Evolutionary conservation across 1,140 invertebrate genomes (phyloP), one percentile per base, ranked within the genome.

Genomic region (Coelopa frigida): DNA sequence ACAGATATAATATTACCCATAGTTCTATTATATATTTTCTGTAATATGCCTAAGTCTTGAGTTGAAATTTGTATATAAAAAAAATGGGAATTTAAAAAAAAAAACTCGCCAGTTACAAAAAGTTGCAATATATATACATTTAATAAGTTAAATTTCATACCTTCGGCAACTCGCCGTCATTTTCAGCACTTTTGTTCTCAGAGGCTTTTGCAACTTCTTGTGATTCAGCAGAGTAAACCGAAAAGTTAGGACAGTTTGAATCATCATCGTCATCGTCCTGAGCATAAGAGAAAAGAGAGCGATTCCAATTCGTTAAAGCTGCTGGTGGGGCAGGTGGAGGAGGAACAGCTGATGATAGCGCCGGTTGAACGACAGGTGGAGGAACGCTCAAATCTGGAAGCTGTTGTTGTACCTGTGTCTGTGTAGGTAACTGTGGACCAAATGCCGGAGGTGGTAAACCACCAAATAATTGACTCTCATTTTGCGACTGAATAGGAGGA

Each of bases 211-310:
- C 84, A 24, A 88, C 78, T 44, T 83, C 79, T 61, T 87, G 83
- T 20, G 84, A 87, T 51, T 84, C 78, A 4, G 82, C 79, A 0
- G 85, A 88, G 67, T 89, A 89, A 44, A 89, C 85, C 4, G 82
- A 85, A 59, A 87, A 87, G 59, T 88, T 88, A 4, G 86, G 86
- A 72, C 85, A 88, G 48, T 85, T 84, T 1, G 82, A 79, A 53
- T 82, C 78, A 3, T 77, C 78, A 33, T 78, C 76, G 47, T 83
- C 78, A 3, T 75, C 63, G 24, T 29, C 49, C 48, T 56, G 50
- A 24, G 44, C 54, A 1, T 52, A 39, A 31, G n/a, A 64, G 17
- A 65, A 65, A 5, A 68, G 22, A 11, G 60, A 52, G 29, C 39
- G 59, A 33, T 54, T 62, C 53, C 55, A 60, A 5, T 56, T 38